Evolutionary conservation across 2,888 invertebrate genomes (phyloP).

Genomic region (Tiliacea aurago): DNA sequence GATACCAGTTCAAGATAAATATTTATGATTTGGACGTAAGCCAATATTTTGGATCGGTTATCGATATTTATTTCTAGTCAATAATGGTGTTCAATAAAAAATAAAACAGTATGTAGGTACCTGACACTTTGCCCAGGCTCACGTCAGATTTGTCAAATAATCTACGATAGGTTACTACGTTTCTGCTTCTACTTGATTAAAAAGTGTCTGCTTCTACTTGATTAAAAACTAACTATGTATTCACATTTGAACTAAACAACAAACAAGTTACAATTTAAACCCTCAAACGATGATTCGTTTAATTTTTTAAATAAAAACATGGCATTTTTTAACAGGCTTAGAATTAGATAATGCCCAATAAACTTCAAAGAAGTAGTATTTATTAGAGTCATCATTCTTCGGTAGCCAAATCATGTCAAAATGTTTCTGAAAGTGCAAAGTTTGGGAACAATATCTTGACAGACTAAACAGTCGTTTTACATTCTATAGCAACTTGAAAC

Average conservation of each 20-base stretch:
- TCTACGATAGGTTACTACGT: not conserved
- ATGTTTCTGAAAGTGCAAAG: not conserved
- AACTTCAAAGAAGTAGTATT: not conserved
- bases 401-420: not conserved
- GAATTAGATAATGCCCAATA: not conserved
- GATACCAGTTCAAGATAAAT: slow-evolving; percentile 65
- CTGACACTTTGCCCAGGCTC: not conserved
- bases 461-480: not conserved
- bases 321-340: not conserved
- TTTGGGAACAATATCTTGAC: slow-evolving; percentile 2
- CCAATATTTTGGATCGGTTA: slow-evolving; percentile 70
- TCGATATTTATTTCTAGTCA: slow-evolving; percentile 67
- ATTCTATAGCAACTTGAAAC: slow-evolving; percentile 13
- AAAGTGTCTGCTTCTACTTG: no score
- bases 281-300: not conserved
- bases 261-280: not conserved
- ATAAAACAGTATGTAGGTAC: not conserved
- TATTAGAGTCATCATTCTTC: not conserved
- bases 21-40: slow-evolving; percentile 68
- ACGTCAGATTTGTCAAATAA: not conserved
- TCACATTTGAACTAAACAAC: slow-evolving; percentile 12
- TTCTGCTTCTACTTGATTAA: not conserved
- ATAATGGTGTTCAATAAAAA: slow-evolving; percentile 60
- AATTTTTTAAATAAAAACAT: not conserved
- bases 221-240: slow-evolving; percentile 3